Evolutionary conservation across 2,797 vertebrate genomes (phyloP).

Genomic region (Clarias platycephalus): DNA sequence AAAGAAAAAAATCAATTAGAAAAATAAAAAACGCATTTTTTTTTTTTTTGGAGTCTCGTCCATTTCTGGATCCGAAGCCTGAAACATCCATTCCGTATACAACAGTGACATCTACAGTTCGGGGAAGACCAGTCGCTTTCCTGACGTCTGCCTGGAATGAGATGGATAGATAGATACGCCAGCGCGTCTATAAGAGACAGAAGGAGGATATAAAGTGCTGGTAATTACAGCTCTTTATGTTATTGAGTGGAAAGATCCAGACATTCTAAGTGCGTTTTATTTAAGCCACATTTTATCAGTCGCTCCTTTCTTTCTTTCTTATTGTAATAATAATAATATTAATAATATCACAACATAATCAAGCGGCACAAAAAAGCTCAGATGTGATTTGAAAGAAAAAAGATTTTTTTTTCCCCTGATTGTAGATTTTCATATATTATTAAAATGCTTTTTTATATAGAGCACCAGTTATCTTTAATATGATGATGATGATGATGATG

Average conservation of each 20-base stretch:
- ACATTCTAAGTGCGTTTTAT: neutral
- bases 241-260: neutral
- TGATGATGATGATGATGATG: too few species aligned
- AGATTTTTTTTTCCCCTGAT: neutral
- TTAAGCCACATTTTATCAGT: conserved; percentile 1
- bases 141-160: neutral
- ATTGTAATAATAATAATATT: neutral
- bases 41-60: neutral
- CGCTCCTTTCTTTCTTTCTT: neutral
- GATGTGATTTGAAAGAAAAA: neutral
- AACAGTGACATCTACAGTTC: conserved; percentile 79
- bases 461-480: neutral
- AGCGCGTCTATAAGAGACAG: conserved; percentile 12
- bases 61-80: neutral
- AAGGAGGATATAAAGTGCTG: conserved; percentile 44
- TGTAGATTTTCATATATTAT: neutral
- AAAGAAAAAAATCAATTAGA: neutral
- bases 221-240: conserved; percentile 59
- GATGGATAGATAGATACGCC: neutral
- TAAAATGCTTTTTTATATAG: neutral
- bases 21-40: neutral
- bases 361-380: neutral
- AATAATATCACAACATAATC: conserved; percentile 9
- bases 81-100: conserved; percentile 66
- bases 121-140: neutral